Evolutionary conservation across 2,888 invertebrate genomes (phyloP), one percentile per base, ranked within the genome.

Genomic region (Lepidonotus clava): DNA sequence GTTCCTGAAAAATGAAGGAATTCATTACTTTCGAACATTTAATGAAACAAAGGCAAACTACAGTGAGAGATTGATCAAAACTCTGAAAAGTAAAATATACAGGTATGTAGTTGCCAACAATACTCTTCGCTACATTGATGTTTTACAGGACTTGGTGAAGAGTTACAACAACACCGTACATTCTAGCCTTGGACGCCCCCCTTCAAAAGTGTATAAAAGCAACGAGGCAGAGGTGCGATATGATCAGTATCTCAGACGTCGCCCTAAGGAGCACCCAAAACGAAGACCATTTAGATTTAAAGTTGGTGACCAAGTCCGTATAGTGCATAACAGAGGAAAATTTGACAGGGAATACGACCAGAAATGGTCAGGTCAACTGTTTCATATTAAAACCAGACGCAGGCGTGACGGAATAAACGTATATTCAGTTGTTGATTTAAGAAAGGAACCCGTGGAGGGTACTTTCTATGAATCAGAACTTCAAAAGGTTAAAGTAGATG

Each of bases 81-180:
- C 67, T 24, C 11, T 67, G 18, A 67, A 67, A 24, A 21, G 18
- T 24, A 67, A 67, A 67, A 11, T 67, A 11, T 67, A n/a, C 24
- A 11, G 67, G 24, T 67, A 67, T 28, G 11, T 67, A 24, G 24
- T 67, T 11, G 11, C 18, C 24, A 11, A 24, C 18, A 18, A 67
- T 18, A 67, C 67, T 21, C 67, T n/a, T 11, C 18, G 28, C 11
- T 67, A 67, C 28, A 24, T 67, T 11, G 67, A 67, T 67, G 67
- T 21, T 11, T 67, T 67, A 24, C 67, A 67, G 24, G 24, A 67
- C 11, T 67, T 67, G 67, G 67, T 67, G 11, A 67, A 67, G 24
- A n/a, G n/a, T 67, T 67, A 67, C 67, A 67, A 67, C 24, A 67
- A 67, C 11, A 67, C 67, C 8, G 24, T 18, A 67, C 67, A 67